phyloP scores from a whole-genome alignment of 2,888 invertebrate genomes.

The Orthosia gothica region DNA sequence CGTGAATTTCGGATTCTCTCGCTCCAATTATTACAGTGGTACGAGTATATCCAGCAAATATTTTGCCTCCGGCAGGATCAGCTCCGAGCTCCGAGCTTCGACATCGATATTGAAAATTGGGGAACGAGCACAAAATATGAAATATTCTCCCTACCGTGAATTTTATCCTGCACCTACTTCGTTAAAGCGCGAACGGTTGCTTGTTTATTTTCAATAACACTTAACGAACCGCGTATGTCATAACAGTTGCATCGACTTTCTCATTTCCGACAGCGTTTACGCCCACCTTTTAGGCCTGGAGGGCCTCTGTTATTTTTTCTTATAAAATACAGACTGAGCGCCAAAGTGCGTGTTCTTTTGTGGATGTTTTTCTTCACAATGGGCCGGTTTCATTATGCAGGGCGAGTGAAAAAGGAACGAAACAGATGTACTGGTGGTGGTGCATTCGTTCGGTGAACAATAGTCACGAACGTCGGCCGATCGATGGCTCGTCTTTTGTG shows the following conservation, averaged over 20 bases:
- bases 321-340: constrained; percentile 82
- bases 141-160: constrained; percentile 55
- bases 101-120: constrained; percentile 24
- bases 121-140: constrained; percentile 24
- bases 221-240: constrained; percentile 89
- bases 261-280: constrained; percentile 87
- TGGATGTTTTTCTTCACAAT: constrained; percentile 87
- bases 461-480: constrained; percentile 87
- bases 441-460: constrained; percentile 86
- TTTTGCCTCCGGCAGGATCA: background rate
- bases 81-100: constrained; percentile 4
- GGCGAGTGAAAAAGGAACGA: constrained; percentile 88
- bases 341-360: constrained; percentile 89
- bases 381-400: constrained; percentile 89
- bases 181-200: constrained; percentile 74
- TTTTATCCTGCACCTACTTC: constrained; percentile 65
- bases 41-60: constrained; percentile 7
- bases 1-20: constrained; percentile 8
- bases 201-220: constrained; percentile 86
- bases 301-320: constrained; percentile 88
- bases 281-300: constrained; percentile 86
- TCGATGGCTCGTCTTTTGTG: constrained; percentile 88
- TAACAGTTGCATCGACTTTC: constrained; percentile 90
- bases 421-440: constrained; percentile 89
- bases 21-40: constrained; percentile 22